Evolutionary conservation across 1,140 invertebrate species (phyloP), one percentile per base, ranked within the genome.

Genomic region (Drosophila grimshawi): DNA sequence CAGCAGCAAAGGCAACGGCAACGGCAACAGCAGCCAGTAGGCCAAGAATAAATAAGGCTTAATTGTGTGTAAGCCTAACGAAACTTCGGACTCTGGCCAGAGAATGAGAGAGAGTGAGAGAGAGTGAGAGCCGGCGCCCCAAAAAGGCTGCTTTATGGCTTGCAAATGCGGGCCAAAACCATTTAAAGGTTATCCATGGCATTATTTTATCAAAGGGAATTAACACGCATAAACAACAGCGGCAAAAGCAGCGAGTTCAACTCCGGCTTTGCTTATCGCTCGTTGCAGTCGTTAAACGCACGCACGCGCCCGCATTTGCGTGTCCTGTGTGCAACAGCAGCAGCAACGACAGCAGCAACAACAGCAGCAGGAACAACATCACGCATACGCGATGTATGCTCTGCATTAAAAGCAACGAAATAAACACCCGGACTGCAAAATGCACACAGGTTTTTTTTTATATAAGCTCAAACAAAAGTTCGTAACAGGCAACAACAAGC

Each of bases 141-240:
- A 33, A 65, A 77, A 67, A 65, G 57, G 70, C 70, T 72, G 52
- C 55, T 77, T 77, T 77, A 77, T 73, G 59, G 70, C 37, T 53
- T 67, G 61, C 79, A 51, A 55, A 88, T 89, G 85, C 86, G 85
- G 85, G 85, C 63, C 56, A 73, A 79, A 76, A 73, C 78, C 86
- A 89, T 89, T 89, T 85, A 89, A 89, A 89, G 85, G 85, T 81
- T 89, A 89, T 89, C 85, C 85, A 51, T 5, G 78, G 85, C 86
- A 89, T 89, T 89, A 89, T 89, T 89, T 89, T 89, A 89, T 89
- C 85, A 89, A 89, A 81, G 74, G 80, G 85, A 89, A 89, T 89
- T 89, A 89, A 89, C 85, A 89, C 85, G 85, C 85, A 89, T 69
- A 89, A 80, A 88, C 83, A 83, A 67, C 76, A 73, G 32, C 67